Base-by-base conservation (phyloP, 1,140 invertebrate genomes). In the Cherax quadricarinatus region DNA sequence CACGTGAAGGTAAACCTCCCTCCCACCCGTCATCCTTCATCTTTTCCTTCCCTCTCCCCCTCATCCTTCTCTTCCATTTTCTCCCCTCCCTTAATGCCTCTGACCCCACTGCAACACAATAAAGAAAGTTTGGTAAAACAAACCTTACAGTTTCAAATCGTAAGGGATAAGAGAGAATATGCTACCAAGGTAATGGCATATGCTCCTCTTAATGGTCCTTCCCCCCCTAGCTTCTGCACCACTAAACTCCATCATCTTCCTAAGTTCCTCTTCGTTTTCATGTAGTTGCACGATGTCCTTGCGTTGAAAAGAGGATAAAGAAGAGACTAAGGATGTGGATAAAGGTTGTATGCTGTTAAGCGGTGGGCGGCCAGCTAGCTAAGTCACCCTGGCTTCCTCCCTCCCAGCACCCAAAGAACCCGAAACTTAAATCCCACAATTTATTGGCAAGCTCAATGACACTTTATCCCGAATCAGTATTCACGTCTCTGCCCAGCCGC, bases 391-490 rank as follows among this genome's bases (percentile, higher is more conserved):
- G 53, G 30, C n/a, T 10, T 62, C n/a, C 79, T 62, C 60, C 87
- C 79, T 80, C 75, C 57, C 51, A 62, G 48, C 70, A 51, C 21
- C 30, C 60, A 30, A 82, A 82, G 79, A 82, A 51, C 70, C 88
- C 79, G 82, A 89, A 89, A 89, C 57, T 89, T 82, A 89, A 89
- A 89, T 89, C 88, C 88, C 62, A 89, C 88, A 89, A 89, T 89
- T 89, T 89, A 89, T 89, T 82, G 88, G 88, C 62, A 51, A 82
- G 88, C 88, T 89, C 88, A 89, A 89, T 89, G 88, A 89, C 88
- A 70, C 79, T 89, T 83, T 89, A 89, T 89, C 88, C 79, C 79
- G 80, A 83, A 82, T 89, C 79, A 62, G 88, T 89, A 89, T 89
- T 89, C 88, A 66, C 80, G 88, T 89, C 73, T 89, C 51, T 51